These are phyloP conservation scores for Streptopelia turtur DNA, from an alignment of 2,797 vertebrate genomes.

Conservation along the genomic window DNA sequence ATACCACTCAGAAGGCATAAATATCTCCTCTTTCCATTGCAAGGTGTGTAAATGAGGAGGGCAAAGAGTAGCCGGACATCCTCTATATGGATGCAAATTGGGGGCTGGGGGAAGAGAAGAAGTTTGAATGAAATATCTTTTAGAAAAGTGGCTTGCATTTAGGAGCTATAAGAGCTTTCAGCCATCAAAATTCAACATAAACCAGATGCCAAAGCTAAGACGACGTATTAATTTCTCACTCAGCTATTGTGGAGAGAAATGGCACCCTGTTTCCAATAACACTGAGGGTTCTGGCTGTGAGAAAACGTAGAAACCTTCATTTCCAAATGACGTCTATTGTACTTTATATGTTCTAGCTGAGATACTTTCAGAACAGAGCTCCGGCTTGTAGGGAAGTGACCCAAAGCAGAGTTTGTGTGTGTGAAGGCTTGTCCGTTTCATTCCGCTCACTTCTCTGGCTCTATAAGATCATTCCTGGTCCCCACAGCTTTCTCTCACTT, in stretches of 20 bases:
- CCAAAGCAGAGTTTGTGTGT: constrained; percentile 6
- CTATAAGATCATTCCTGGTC: neutral
- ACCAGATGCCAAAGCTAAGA: neutral
- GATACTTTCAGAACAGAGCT: neutral
- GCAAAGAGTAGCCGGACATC: neutral
- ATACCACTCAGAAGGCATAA: neutral
- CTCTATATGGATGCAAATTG: neutral
- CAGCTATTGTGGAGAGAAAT: neutral
- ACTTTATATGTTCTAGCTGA: neutral
- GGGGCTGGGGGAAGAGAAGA: neutral
- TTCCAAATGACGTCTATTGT: constrained; percentile 6
- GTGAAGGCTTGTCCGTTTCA: neutral
- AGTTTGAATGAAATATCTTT: neutral
- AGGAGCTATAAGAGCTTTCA: neutral
- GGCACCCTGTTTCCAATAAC: neutral
- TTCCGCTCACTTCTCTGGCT: neutral
- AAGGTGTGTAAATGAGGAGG: no score
- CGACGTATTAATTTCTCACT: neutral
- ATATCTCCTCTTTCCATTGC: neutral
- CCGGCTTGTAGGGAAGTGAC: neutral
- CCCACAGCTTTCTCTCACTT: neutral
- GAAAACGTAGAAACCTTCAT: neutral
- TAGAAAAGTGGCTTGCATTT: neutral
- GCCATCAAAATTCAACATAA: neutral
- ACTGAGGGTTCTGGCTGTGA: neutral